Conservation (phyloP, 2,888 invertebrate species). For the Cheilosia urbana region DNA sequence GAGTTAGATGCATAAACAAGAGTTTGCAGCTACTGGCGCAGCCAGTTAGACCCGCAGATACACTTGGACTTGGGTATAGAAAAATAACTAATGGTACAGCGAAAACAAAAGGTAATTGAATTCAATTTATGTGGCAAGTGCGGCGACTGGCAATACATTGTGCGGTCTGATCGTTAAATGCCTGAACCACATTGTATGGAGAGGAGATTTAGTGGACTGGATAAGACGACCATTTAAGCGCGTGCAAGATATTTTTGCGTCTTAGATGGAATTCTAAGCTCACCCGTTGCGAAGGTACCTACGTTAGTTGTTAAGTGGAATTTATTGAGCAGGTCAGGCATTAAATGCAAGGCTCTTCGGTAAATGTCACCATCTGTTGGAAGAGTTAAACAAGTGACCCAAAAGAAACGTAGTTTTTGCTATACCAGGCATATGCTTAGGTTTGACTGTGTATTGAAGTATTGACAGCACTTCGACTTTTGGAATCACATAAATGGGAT, state of each 20-base stretch:
- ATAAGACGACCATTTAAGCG: not conserved
- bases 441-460: too few relatives aligned
- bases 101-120: constrained; percentile 68
- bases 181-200: not conserved
- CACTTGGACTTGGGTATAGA: constrained; percentile 25
- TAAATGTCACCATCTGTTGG: too few relatives aligned
- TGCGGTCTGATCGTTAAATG: constrained; percentile 34
- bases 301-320: not conserved
- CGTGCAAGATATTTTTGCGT: not conserved
- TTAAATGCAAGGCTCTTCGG: too few relatives aligned
- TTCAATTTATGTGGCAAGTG: constrained; percentile 58
- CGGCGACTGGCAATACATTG: constrained; percentile 40
- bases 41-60: constrained; percentile 35
- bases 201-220: not conserved
- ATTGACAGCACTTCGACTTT: too few relatives aligned
- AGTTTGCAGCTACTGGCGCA: constrained; percentile 40
- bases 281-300: not conserved
- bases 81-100: constrained; percentile 43
- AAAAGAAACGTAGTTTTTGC: too few relatives aligned
- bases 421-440: too few relatives aligned
- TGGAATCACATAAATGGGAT: too few relatives aligned
- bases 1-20: constrained; percentile 66
- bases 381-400: too few relatives aligned
- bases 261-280: not conserved
- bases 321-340: not conserved